phyloP scores from a whole-genome alignment of 2,113 vertebrate genomes.

The Lepus timidus region DNA sequence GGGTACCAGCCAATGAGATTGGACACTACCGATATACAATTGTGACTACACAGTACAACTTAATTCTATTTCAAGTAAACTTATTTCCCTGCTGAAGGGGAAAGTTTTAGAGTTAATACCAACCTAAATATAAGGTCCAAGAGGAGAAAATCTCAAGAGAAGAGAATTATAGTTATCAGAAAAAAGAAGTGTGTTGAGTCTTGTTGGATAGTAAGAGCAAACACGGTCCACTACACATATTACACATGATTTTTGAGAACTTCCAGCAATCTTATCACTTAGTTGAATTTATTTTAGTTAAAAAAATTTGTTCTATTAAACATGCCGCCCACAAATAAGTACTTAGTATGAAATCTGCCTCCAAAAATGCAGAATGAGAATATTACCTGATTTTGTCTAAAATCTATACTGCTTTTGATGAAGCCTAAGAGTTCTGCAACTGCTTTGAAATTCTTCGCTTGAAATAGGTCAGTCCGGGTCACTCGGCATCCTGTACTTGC shows the following conservation, averaged over 20 bases:
- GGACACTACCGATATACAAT: not conserved
- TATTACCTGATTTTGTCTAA: not conserved
- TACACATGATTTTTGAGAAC: not conserved
- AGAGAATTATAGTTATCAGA: not conserved
- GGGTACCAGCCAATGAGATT: not conserved
- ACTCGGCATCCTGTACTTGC: not conserved
- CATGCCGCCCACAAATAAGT: not conserved
- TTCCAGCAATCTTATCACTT: not conserved
- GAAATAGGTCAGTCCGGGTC: not conserved
- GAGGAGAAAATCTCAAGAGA: not conserved
- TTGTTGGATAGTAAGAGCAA: not conserved
- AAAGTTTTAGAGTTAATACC: not conserved
- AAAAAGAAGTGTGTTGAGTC: not conserved
- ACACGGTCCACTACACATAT: not conserved
- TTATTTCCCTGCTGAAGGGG: not conserved
- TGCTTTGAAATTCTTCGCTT: not conserved
- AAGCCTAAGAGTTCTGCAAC: not conserved
- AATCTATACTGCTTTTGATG: not conserved
- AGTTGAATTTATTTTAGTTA: not conserved
- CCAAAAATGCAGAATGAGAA: not conserved
- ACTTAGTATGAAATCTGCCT: not conserved
- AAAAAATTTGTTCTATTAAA: not conserved
- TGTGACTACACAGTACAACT: accelerated
- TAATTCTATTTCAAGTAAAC: not conserved
- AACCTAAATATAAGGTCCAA: not conserved